Base-by-base conservation (phyloP, 2,797 vertebrate species). In the Phalanger gymnotis region DNA sequence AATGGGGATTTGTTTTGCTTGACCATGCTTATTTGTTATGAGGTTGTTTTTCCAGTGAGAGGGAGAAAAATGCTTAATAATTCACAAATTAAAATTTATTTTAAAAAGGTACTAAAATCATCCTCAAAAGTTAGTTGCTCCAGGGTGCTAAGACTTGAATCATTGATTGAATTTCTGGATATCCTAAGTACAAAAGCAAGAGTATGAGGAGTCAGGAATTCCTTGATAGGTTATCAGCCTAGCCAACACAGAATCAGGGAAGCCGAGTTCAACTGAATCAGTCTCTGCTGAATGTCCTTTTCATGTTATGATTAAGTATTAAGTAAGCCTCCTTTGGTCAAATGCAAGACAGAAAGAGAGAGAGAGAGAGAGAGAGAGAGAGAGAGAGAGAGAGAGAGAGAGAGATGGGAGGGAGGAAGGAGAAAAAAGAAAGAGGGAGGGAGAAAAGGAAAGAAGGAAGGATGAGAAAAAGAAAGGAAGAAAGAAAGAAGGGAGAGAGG, bases 331-430 rank as follows among this genome's bases (percentile, higher is more conserved):
- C 40, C 73, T 87, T 81, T 81, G 40, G 73, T 47, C 40, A 81
- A 25, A 25, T 87, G 25, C 27, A 22, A 87, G 28, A 51, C 19
- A 13, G n/a, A 66, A 16, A 47, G 4, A 31, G 73, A 31, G 7
- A n/a, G 25, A 5, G 5, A n/a, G 5, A 5, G 22, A n/a, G n/a
- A n/a, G n/a, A 34, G 5, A 40, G 19, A 40, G 5, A 22, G 14
- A 25, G 0, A 25, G 19, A 40, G 30, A 9, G 9, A 66, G 7
- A 4, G 3, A 40, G 1, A 5, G 5, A 73, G 3, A 2, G 61
- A 25, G 0, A 19, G 6, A 7, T 7, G 5, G 11, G 5, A n/a
- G 3, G 3, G 4, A 19, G 5, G 19, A 9, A 22, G 5, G 2
- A 1, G 14, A 22, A 4, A 5, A 40, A n/a, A 16, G 16, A 73